These are phyloP conservation scores for Malacoctenus gilli DNA, from an alignment of 2,797 vertebrate genomes.

Conservation along the genomic window DNA sequence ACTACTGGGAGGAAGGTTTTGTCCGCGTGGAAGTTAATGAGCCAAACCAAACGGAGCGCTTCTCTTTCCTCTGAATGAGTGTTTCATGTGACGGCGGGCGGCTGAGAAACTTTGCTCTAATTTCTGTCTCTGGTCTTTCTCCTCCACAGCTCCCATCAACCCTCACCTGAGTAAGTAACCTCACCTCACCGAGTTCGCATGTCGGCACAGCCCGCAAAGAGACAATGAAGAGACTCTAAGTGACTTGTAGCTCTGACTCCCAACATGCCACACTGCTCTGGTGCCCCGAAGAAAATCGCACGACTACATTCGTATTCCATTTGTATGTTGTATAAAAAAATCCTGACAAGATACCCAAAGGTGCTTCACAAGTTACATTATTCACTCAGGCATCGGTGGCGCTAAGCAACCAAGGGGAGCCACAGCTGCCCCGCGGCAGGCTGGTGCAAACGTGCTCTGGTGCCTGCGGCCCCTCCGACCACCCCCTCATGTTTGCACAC, in stretches of 20 bases:
- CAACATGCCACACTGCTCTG: slow-evolving; percentile 31
- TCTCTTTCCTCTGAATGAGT: slow-evolving; percentile 20
- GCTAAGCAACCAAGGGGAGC: too few species aligned
- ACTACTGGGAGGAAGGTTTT: slow-evolving; percentile 36
- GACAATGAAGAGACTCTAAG: slow-evolving; percentile 32
- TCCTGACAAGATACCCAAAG: too few species aligned
- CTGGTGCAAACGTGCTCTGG: too few species aligned
- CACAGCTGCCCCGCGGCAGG: too few species aligned
- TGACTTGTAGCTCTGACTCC: slow-evolving; percentile 37
- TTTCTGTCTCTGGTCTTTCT: slow-evolving; percentile 56
- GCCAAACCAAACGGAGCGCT: slow-evolving; percentile 13
- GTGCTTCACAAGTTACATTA: too few species aligned
- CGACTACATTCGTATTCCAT: too few species aligned
- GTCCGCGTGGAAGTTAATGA: slow-evolving; percentile 38
- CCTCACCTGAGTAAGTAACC: slow-evolving; percentile 96
- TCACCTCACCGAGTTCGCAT: slow-evolving; percentile 47
- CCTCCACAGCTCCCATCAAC: slow-evolving; percentile 93
- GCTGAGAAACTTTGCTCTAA: slow-evolving; percentile 52
- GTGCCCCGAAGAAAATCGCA: too few species aligned
- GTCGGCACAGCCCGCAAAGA: background rate
- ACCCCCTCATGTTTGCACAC: too few species aligned
- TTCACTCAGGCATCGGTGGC: too few species aligned
- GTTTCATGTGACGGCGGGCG: slow-evolving; percentile 31
- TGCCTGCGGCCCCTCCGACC: too few species aligned
- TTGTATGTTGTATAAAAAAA: too few species aligned